Evolutionary conservation across 2,888 invertebrate species (phyloP).

Genomic region (Nematopogon swammerdamellus): DNA sequence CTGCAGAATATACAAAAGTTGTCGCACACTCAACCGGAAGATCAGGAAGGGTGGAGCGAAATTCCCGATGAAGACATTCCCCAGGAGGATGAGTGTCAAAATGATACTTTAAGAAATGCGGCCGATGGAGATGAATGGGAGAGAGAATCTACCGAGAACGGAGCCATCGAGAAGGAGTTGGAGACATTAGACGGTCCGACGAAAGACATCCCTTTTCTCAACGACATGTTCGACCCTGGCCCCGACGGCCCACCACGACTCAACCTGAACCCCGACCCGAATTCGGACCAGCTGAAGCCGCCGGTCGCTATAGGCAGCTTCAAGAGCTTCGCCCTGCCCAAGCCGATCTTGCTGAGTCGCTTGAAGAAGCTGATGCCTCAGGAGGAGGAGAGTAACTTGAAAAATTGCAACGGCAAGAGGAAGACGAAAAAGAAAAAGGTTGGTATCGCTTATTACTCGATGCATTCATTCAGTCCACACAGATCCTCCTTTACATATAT

Average conservation of each 20-base stretch:
- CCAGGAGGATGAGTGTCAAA: constrained; percentile 9
- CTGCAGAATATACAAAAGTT: constrained; percentile 44
- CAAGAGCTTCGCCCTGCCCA: constrained; percentile 50
- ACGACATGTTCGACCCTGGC: constrained; percentile 48
- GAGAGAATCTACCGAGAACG: constrained; percentile 34
- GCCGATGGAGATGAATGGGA: constrained; percentile 49
- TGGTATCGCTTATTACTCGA: constrained; percentile 21
- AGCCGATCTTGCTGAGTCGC: constrained; percentile 46
- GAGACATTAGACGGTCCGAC: constrained; percentile 33
- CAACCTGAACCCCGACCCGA: constrained; percentile 27
- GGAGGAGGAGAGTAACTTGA: constrained; percentile 26
- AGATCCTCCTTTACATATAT: too few relatives aligned
- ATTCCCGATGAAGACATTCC: constrained; percentile 7
- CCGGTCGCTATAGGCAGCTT: constrained; percentile 41
- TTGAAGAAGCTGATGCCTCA: constrained; percentile 36
- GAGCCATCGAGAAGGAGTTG: constrained; percentile 37
- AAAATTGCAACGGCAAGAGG: constrained; percentile 23
- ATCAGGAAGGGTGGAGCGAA: constrained; percentile 11
- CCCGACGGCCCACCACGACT: constrained; percentile 32
- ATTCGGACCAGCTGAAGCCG: constrained; percentile 11
- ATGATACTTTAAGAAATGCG: constrained; percentile 36
- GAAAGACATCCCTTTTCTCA: constrained; percentile 44
- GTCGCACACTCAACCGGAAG: constrained; percentile 18
- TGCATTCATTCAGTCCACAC: too few relatives aligned
- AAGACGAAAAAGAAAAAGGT: constrained; percentile 31